Evolutionary conservation across 2,113 vertebrate species (phyloP).

Genomic region (Hippocampus zosterae): DNA sequence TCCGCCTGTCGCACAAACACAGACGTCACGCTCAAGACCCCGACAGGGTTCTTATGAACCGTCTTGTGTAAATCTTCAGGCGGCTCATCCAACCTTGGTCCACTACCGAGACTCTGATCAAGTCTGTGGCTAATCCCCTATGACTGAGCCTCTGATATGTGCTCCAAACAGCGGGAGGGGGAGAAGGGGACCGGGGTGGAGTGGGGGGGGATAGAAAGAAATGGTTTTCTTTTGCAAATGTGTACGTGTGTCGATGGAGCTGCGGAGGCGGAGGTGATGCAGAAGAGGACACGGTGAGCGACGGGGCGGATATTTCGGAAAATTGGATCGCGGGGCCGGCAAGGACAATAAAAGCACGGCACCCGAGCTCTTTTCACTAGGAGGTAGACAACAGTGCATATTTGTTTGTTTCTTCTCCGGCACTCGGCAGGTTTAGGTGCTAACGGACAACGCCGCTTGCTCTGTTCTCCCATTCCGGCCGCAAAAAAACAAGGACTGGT

Average conservation of each 20-base stretch:
- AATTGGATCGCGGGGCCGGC: slow-evolving; percentile 31
- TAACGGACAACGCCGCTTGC: slow-evolving; percentile 61
- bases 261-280: slow-evolving; percentile 36
- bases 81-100: slow-evolving; percentile 50
- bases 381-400: slow-evolving; percentile 42
- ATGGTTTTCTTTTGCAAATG: slow-evolving; percentile 10
- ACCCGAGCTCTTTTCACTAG: slow-evolving; percentile 12
- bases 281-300: slow-evolving; percentile 44
- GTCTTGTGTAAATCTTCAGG: slow-evolving; percentile 56
- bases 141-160: slow-evolving; percentile 53
- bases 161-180: slow-evolving; percentile 40
- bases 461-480: slow-evolving; percentile 13
- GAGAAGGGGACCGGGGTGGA: slow-evolving; percentile 2
- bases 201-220: background rate
- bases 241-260: slow-evolving; percentile 35
- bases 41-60: slow-evolving; percentile 58
- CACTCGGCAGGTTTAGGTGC: slow-evolving; percentile 69
- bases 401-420: slow-evolving; percentile 38
- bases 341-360: slow-evolving; percentile 34
- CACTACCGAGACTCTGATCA: slow-evolving; percentile 59
- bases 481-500: background rate
- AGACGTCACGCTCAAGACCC: slow-evolving; percentile 38
- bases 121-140: slow-evolving; percentile 64
- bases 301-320: slow-evolving; percentile 38
- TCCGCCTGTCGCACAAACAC: slow-evolving; percentile 27